Evolutionary conservation across 2,888 invertebrate species (phyloP), one percentile per base, ranked within the genome.

Genomic region (Stenotaenia linearis): DNA sequence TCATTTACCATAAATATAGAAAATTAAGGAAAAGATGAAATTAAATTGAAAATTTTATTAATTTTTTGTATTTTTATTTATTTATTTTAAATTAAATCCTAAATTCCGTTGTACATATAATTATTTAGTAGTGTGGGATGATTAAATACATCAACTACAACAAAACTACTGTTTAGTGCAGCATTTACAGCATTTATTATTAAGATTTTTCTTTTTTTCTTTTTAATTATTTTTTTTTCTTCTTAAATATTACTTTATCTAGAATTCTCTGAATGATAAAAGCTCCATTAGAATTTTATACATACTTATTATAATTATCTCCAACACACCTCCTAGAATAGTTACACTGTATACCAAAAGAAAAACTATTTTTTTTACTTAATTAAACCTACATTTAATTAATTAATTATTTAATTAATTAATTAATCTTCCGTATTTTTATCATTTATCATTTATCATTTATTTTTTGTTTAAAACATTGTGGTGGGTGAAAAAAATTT

Each of bases 291-390:
- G 50, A 77, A 77, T 77, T 77, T 78, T 61, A 61, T 77, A 77
- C 77, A 77, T 40, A 77, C 40, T 77, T 77, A 40, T 77, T 25
- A 21, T 21, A 76, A 28, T 23, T 77, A 50, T 50, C 50, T 50
- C 50, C 77, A 21, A 21, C 45, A 40, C 37, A 40, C 23, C 78
- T 78, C 78, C 32, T 61, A 78, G 75, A 75, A 61, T 61, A 30
- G 76, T 76, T 77, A 77, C 21, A 61, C 78, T 78, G 25, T 78
- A 78, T 78, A 61, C 78, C 78, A 61, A 78, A 78, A 78, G 50
- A 61, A 50, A 50, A 9, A 35, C 4, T 6, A 35, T 35, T 35
- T 35, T 56, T 7, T 35, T 35, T 35, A 6, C 9, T 35, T 35
- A 6, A 4, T 35, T 35, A 9, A 35, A 35, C 35, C 35, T 35